phyloP scores from a whole-genome alignment of 2,888 invertebrate genomes.

The Diaprepes abbreviatus region DNA sequence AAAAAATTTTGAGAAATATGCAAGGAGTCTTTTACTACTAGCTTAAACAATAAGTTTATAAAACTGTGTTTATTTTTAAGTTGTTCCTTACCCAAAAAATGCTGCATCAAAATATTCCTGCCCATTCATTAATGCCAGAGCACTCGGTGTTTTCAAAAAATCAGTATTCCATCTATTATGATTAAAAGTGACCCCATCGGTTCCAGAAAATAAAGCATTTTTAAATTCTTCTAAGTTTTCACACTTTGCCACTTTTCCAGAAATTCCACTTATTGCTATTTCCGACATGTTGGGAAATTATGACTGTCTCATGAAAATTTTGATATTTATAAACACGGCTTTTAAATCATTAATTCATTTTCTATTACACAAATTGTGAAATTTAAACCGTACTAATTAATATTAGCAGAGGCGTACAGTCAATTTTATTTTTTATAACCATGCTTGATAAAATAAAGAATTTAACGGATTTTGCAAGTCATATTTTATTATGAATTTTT shows the following conservation, averaged over 20 bases:
- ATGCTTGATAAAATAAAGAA: too few species aligned
- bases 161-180: constrained; percentile 81
- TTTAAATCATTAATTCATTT: background rate
- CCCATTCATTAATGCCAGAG: constrained; percentile 50
- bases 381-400: too few species aligned
- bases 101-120: constrained; percentile 53
- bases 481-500: too few species aligned
- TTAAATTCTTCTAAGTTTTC: constrained; percentile 72
- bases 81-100: constrained; percentile 53
- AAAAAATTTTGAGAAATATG: too few species aligned
- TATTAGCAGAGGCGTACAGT: background rate
- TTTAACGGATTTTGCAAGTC: too few species aligned
- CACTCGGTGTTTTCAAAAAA: constrained; percentile 45
- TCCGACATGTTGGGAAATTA: constrained; percentile 55
- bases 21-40: too few species aligned
- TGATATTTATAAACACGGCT: background rate
- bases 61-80: too few species aligned
- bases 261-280: constrained; percentile 69
- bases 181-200: constrained; percentile 81
- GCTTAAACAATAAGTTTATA: too few species aligned
- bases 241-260: constrained; percentile 74
- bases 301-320: background rate
- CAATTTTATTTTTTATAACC: background rate
- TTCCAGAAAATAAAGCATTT: constrained; percentile 70
- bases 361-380: too few species aligned